These are phyloP conservation scores for Macrosiphum euphorbiae DNA, from an alignment of 2,888 invertebrate genomes.

Conservation along the genomic window DNA sequence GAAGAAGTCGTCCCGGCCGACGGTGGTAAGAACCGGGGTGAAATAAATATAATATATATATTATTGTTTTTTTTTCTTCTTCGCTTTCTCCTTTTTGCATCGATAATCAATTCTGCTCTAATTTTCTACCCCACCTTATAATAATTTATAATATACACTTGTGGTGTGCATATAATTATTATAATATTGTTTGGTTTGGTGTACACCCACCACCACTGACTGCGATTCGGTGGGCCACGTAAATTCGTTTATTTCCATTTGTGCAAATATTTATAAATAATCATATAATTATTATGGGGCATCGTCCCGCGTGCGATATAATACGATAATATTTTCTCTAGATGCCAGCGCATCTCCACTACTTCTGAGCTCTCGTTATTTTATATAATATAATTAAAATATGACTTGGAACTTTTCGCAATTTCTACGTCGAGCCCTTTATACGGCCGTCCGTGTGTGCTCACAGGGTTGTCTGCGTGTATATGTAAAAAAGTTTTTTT, in stretches of 20 bases:
- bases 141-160: background rate
- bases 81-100: constrained; percentile 36
- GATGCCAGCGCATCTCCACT: background rate
- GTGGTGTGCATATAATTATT: constrained; percentile 26
- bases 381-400: background rate
- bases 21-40: constrained; percentile 18
- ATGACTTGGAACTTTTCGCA: background rate
- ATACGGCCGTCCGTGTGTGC: background rate
- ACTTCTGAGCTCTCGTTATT: background rate
- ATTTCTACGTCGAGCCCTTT: background rate
- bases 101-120: constrained; percentile 63
- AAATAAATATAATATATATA: background rate
- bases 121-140: constrained; percentile 39
- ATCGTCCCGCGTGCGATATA: background rate
- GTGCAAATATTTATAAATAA: constrained; percentile 14
- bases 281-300: background rate
- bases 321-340: background rate
- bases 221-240: constrained; percentile 37
- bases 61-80: constrained; percentile 2
- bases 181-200: constrained; percentile 34
- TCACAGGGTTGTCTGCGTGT: background rate
- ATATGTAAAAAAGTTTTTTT: background rate
- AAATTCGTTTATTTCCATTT: constrained; percentile 18
- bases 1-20: constrained; percentile 37
- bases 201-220: background rate